These are phyloP conservation scores for Hypercompe scribonia DNA, from an alignment of 2,888 invertebrate species.

Conservation along the genomic window DNA sequence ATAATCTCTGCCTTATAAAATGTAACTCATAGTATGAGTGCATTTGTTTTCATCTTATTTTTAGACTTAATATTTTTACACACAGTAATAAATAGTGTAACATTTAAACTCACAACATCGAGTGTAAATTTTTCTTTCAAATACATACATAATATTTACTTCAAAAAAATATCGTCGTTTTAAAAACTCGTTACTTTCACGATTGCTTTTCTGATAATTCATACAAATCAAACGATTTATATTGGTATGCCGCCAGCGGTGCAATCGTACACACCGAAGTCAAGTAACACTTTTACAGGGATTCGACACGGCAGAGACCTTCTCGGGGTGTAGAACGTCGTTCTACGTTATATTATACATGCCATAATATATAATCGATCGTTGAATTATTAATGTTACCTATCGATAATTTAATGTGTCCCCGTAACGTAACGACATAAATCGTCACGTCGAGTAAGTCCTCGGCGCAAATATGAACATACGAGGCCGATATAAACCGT, in stretches of 20 bases:
- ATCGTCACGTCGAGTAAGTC: constrained; percentile 31
- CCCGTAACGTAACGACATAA: constrained; percentile 27
- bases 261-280: constrained; percentile 24
- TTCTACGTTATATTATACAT: constrained; percentile 18
- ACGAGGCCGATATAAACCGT: constrained; percentile 38
- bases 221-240: constrained; percentile 8
- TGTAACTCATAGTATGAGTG: constrained; percentile 6
- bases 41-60: constrained; percentile 9
- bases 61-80: constrained; percentile 8
- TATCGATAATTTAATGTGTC: constrained; percentile 20
- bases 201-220: constrained; percentile 9
- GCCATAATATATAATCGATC: constrained; percentile 7
- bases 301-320: constrained; percentile 39
- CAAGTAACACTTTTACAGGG: constrained; percentile 27
- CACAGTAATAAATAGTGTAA: constrained; percentile 16
- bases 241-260: constrained; percentile 43
- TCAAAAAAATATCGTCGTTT: constrained; percentile 3
- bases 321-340: constrained; percentile 21
- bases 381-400: constrained; percentile 26
- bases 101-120: constrained; percentile 13
- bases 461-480: constrained; percentile 38
- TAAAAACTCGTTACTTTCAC: constrained; percentile 4
- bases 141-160: constrained; percentile 14
- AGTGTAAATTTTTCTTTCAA: constrained; percentile 15
- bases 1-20: constrained; percentile 24